Percentiles rank a stretch among this genome's conserved stretches.
Conservation (phyloP, 2,888 invertebrate genomes). For the Epirrita christyi region DNA sequence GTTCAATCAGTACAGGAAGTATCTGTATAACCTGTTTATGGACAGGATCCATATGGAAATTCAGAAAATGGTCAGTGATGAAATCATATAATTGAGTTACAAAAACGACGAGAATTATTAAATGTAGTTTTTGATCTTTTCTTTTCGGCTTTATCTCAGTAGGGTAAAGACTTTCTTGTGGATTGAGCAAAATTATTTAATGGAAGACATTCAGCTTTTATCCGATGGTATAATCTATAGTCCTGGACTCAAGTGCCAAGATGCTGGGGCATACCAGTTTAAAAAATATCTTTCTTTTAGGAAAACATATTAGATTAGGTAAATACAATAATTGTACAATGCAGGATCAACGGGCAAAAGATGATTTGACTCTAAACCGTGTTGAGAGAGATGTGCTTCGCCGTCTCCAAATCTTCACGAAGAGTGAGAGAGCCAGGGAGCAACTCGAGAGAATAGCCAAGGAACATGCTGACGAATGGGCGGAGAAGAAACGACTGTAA, state of each 20-base stretch:
- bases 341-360: slow-evolving; percentile 72
- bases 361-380: slow-evolving; percentile 68
- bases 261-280: too few relatives aligned
- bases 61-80: slow-evolving; percentile 59
- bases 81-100: too few relatives aligned
- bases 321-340: background rate
- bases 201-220: too few relatives aligned
- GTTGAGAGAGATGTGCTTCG: slow-evolving; percentile 70
- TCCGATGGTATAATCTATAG: too few relatives aligned
- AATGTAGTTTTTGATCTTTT: too few relatives aligned
- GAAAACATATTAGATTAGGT: too few relatives aligned
- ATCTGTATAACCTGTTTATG: slow-evolving; percentile 83
- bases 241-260: too few relatives aligned
- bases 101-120: too few relatives aligned
- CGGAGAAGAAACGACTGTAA: slow-evolving; percentile 68
- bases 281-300: too few relatives aligned
- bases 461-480: slow-evolving; percentile 70
- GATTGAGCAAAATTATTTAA: too few relatives aligned
- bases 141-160: too few relatives aligned
- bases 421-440: slow-evolving; percentile 63
- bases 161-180: too few relatives aligned
- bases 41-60: slow-evolving; percentile 79
- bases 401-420: slow-evolving; percentile 59
- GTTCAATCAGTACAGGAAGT: slow-evolving; percentile 87
- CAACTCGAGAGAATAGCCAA: slow-evolving; percentile 63